Base-by-base conservation (phyloP, 2,113 vertebrate genomes). In the Monarcha castaneiventris region DNA sequence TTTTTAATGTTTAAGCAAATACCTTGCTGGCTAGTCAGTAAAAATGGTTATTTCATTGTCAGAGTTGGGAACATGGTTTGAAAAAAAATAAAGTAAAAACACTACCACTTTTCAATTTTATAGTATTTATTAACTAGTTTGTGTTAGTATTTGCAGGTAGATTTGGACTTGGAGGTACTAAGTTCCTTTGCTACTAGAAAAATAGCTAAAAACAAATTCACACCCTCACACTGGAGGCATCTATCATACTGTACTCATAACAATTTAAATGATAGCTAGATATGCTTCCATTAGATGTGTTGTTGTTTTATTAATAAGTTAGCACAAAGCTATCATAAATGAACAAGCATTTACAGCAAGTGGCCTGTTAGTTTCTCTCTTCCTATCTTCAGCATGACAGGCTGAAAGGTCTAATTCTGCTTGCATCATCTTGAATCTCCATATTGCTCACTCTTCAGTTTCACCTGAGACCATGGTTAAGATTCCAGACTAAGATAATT, bases 401-500 rank as follows among this genome's bases (percentile, higher is more conserved):
- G 76, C 89, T 80, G 52, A 81, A 77, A 90, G 80, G 61, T 84
- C 74, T 93, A 66, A 77, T 61, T 92, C 49, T 94, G 55, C 59
- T 68, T 90, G 58, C 63, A 35, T 90, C 41, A 22, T 76, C 72
- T 82, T 66, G 54, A 80, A 86, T 94, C 82, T 94, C 85, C 54
- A 48, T 92, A 86, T 76, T 95, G 90, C 75, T 94, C 71, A 73
- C 51, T 88, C 48, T 62, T 93, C 82, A 83, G 54, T 94, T 95
- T 95, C 62, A 83, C 41, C 55, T 73, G 71, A 90, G 92, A 46
- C 54, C 48, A 15, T 11, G 20, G 90, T 92, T 95, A 97, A 69
- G 90, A 90, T 83, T 88, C 66, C 43, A 76, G 54, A 52, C 82
- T 69, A 73, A 76, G 87, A 69, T 21, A 72, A 56, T 52, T 91